Conservation (phyloP, 2,888 invertebrate genomes). For the Oeneis ivallda region DNA sequence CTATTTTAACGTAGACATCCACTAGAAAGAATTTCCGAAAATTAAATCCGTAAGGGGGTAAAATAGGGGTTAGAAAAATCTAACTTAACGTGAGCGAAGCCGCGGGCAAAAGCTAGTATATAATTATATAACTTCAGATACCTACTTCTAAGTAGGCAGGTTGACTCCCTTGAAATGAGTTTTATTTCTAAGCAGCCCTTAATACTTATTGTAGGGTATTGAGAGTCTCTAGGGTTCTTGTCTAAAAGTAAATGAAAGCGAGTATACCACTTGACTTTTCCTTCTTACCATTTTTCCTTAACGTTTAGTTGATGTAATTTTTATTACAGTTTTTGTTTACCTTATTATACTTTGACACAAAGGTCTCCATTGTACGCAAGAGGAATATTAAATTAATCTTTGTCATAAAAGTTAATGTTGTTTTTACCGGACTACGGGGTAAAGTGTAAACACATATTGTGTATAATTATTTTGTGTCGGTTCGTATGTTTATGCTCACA, state of each 20-base stretch:
- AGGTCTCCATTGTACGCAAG: not conserved
- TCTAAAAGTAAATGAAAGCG: slow-evolving; percentile 12
- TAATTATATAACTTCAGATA: not conserved
- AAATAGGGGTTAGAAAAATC: no score
- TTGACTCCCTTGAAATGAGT: slow-evolving; percentile 17
- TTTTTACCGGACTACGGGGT: no score
- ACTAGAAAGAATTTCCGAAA: no score
- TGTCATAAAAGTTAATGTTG: not conserved
- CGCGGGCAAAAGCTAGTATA: no score
- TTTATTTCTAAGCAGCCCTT: slow-evolving; percentile 11
- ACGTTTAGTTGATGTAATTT: slow-evolving; percentile 2
- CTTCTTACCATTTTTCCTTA: slow-evolving; percentile 15
- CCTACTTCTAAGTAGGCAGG: not conserved
- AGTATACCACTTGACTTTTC: slow-evolving; percentile 7
- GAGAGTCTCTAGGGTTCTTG: not conserved
- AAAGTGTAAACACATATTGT: no score
- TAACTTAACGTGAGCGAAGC: no score
- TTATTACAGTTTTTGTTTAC: slow-evolving; percentile 4
- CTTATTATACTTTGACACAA: not conserved
- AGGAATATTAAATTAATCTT: slow-evolving; percentile 2
- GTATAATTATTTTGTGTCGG: not conserved
- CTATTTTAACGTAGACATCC: no score
- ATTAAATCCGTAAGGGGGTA: no score
- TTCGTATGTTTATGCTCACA: no score
- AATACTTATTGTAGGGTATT: slow-evolving; percentile 16